Evolutionary conservation across 2,888 invertebrate species (phyloP), one percentile per base, ranked within the genome.

Genomic region (Melinaea menophilus): DNA sequence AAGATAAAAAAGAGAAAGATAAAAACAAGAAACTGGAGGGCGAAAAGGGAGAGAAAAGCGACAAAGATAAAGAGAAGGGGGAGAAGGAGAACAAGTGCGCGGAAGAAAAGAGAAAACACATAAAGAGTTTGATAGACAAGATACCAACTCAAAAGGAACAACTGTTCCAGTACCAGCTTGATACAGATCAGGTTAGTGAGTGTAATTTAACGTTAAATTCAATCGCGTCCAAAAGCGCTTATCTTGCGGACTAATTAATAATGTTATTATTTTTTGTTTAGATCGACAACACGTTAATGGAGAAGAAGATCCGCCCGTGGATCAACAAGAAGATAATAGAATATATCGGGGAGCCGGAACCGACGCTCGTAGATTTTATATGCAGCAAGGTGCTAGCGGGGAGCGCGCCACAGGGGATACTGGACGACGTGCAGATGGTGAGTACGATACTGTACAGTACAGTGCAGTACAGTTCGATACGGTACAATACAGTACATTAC

Each of bases 271-370:
- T 5, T 41, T n/a, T 9, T 60, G 2, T 9, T 0, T 93, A 93
- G 92, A 93, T 94, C 92, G 94, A 94, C 79, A 92, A 92, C 84
- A 88, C 90, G 68, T 89, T 95, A 74, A 98, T 99, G 97, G 98
- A 99, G 84, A 96, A 96, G 82, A 95, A 99, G 84, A 98, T 99
- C 82, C 94, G 98, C 69, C 99, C 99, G 56, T 99, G 99, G 99
- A 98, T 99, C 75, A 98, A 98, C 90, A 99, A 99, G 91, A 99
- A 99, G 92, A 99, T 99, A 64, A 96, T 98, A 70, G 99, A 99
- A 90, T 99, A 99, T 89, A 99, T 99, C 81, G 99, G 99, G 47
- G 99, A 99, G 89, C 99, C 99, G 22, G 99, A 99, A 86, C 97
- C 97, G 41, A 98, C 98, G 12, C 91, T 99, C 61, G 98, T 99